phyloP scores from a whole-genome alignment of 2,113 vertebrate genomes.

The Acanthochromis polyacanthus region DNA sequence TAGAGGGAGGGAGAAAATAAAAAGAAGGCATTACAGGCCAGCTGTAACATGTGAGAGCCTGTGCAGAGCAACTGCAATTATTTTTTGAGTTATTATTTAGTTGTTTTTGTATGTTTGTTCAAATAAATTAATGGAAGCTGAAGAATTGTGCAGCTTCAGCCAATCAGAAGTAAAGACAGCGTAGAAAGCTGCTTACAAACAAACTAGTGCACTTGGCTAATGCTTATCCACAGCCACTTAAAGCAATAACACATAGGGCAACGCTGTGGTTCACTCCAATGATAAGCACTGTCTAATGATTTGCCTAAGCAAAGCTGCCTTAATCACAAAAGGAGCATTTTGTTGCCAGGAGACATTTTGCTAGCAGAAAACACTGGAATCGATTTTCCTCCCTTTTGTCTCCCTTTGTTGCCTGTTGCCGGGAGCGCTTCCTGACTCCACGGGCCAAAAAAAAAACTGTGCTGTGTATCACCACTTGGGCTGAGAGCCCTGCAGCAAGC shows the following conservation, averaged over 20 bases:
- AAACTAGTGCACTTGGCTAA: conserved; percentile 25
- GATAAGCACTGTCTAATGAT: conserved; percentile 56
- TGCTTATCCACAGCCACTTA: conserved; percentile 30
- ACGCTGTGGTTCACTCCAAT: conserved; percentile 4
- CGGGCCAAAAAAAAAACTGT: conserved; percentile 27
- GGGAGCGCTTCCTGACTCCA: conserved; percentile 39
- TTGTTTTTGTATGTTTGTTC: neutral
- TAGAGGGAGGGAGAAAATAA: neutral
- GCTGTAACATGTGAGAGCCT: neutral
- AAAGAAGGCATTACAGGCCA: neutral
- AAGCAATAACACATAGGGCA: conserved; percentile 2
- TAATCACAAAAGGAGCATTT: conserved; percentile 65
- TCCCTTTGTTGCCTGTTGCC: conserved; percentile 57
- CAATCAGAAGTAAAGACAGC: conserved; percentile 8
- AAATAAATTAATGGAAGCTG: neutral
- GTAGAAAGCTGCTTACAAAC: conserved; percentile 25
- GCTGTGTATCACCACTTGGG: conserved; percentile 48
- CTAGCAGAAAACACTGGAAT: conserved; percentile 57
- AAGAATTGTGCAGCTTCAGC: neutral
- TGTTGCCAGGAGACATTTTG: conserved; percentile 67
- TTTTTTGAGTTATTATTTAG: neutral
- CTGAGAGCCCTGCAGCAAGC: conserved; percentile 56
- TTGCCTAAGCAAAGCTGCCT: conserved; percentile 52
- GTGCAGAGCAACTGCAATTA: neutral
- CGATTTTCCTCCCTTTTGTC: conserved; percentile 57